Base-by-base conservation (phyloP, 2,888 invertebrate genomes). In the Frankliniella intonsa region DNA sequence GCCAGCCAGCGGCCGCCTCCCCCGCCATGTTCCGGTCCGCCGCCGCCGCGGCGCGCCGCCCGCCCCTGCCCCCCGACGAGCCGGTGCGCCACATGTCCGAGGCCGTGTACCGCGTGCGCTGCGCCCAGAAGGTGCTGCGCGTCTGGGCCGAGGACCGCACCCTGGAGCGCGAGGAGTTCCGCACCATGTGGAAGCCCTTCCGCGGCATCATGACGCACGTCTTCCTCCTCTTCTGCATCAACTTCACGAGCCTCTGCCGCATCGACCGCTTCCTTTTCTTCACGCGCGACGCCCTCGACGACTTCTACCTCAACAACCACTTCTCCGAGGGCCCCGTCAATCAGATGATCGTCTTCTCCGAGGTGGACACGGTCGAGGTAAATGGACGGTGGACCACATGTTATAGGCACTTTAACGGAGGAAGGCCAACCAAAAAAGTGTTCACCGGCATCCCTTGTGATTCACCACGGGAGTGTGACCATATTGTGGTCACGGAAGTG, bases 321-420 rank as follows among this genome's bases (percentile, higher is more conserved):
- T 69, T 69, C 22, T 7, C 69, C n/a, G 69, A 69, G 11, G 69
- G 69, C 22, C 69, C 69, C 69, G 69, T 69, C 69, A 22, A 22
- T 22, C 69, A 69, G 69, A 69, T 69, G 69, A 69, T 69, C n/a
- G 22, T 22, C n/a, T 69, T 69, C 69, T 19, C 19, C 69, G 69
- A 69, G 69, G 69, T 69, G 69, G 69, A 69, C 69, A n/a, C 69
- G 69, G 69, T 69, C 11, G 69, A 69, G 69, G 69, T 69, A 69
- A 69, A 38, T 38, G 38, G 38, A 38, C 38, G 38, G 2, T 38
- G 38, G 38, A n/a, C n/a, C n/a, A n/a, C n/a, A n/a, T n/a, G n/a
- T n/a, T n/a, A n/a, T n/a, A n/a, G 38, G 38, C 38, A 5, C 3
- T 38, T 38, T 38, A 2, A 38, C 3, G 55, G 55, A 14, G 55